These are phyloP conservation scores for Anser brachyrhynchus DNA, from an alignment of 2,113 vertebrate genomes.

Conservation along the genomic window DNA sequence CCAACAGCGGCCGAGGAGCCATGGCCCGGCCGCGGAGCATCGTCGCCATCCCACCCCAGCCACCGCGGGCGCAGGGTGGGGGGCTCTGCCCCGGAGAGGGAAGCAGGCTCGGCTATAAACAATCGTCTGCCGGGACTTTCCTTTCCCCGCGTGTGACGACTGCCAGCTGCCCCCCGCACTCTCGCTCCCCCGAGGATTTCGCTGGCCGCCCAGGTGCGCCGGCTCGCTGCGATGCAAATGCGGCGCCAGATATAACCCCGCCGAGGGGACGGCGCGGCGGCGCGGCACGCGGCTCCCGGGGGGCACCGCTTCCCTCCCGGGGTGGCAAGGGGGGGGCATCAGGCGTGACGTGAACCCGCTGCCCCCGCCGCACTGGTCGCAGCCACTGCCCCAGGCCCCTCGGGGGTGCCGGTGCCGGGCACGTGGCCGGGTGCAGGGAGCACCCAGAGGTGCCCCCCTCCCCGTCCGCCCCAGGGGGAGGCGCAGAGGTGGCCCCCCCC, in stretches of 20 bases:
- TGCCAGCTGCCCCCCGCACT: not conserved
- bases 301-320: slow-evolving; percentile 18
- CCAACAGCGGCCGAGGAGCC: not conserved
- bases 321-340: not conserved
- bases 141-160: not conserved
- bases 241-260: slow-evolving; percentile 15
- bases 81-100: not conserved
- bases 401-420: not conserved
- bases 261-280: not conserved
- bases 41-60: not conserved
- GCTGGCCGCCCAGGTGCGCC: not conserved
- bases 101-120: not conserved
- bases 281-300: not conserved
- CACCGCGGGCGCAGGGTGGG: fast-evolving
- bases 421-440: too few relatives aligned
- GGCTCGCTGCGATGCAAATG: slow-evolving; percentile 58
- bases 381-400: too few relatives aligned
- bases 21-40: not conserved
- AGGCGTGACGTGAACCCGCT: not conserved
- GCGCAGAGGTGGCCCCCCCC: not conserved
- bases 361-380: not conserved
- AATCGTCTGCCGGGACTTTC: slow-evolving; percentile 19
- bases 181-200: slow-evolving; percentile 14
- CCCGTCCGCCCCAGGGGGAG: not conserved
- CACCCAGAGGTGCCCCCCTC: not conserved